A percentile compares a stretch with the other conserved stretches of the same genome.
Conservation (phyloP, 2,113 vertebrate species). For the Sprattus sprattus region DNA sequence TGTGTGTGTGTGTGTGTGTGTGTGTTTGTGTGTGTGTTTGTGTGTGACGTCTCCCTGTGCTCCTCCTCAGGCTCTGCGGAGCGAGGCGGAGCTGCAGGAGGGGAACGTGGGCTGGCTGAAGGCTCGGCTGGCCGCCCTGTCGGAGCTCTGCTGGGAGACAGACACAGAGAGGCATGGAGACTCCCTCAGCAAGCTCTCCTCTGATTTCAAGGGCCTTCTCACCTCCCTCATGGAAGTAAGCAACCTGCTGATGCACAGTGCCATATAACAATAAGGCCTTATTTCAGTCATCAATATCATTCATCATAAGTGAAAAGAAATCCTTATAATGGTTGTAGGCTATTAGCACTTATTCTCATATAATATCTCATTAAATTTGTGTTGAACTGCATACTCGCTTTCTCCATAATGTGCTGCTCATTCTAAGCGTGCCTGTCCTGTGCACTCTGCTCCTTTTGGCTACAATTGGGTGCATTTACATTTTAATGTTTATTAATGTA, state of each 20-base stretch:
- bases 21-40: not conserved
- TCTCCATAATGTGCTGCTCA: not conserved
- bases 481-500: too few species aligned
- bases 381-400: not conserved
- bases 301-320: not conserved
- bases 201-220: conserved; percentile 80
- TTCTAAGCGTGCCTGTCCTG: conserved; percentile 5
- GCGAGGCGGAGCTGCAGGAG: conserved; percentile 77
- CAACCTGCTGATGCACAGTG: too few species aligned
- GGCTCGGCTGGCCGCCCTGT: conserved; percentile 79
- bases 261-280: too few species aligned
- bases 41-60: not conserved
- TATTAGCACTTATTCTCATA: too few species aligned
- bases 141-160: conserved; percentile 75
- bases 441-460: not conserved
- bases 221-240: conserved; percentile 81
- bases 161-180: conserved; percentile 81
- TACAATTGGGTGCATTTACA: too few species aligned
- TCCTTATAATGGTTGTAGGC: too few species aligned
- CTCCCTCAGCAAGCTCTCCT: conserved; percentile 80
- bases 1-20: not conserved
- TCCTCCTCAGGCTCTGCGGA: conserved; percentile 78
- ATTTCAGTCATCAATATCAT: not conserved
- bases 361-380: not conserved
- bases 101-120: conserved; percentile 87